Evolutionary conservation across 1,140 invertebrate genomes (phyloP), one percentile per base, ranked within the genome.

Genomic region (Drosophila rufa): DNA sequence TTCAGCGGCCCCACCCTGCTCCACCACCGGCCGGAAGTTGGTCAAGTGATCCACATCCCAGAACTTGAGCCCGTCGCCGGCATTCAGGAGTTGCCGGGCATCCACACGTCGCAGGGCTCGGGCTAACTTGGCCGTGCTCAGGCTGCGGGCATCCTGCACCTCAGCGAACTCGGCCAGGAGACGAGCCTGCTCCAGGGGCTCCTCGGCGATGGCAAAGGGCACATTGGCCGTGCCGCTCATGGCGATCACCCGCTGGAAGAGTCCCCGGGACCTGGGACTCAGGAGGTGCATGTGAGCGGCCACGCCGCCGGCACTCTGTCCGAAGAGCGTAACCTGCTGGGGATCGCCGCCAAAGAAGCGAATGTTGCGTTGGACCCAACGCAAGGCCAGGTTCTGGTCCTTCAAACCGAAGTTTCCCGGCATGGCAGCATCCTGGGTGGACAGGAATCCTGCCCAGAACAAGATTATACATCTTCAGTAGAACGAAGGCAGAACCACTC

Each of bases 161-260:
- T 75, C 58, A 40, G 92, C 76, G 60, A 81, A 48, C 55, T 80
- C 55, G 0, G 82, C 84, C n/a, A 87, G 51, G 14, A 56, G 33
- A 22, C 75, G 69, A 33, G 94, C 94, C 40, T 93, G 86, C 30
- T 87, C 48, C 30, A 94, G 89, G 2, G 94, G 92, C 25, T 93
- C 80, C n/a, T 94, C 87, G 14, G 89, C 91, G n/a, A 95, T 93
- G 4, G 95, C 94, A 94, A 95, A 96, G 3, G 94, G 93, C 70
- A 94, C 94, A 38, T 95, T 91, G 12, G 95, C 95, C 4, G 94
- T 95, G 30, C 95, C 95, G 82, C 94, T 94, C 93, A 94, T 93
- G 36, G 94, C 92, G 30, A 95, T 94, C 1, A 91, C 94, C 17
- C 91, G 82, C 22, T 94, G 93, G 79, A 95, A 95, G 0, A 94